phyloP scores from a whole-genome alignment of 2,888 invertebrate genomes.

The Scelioninae gen. 1 region DNA sequence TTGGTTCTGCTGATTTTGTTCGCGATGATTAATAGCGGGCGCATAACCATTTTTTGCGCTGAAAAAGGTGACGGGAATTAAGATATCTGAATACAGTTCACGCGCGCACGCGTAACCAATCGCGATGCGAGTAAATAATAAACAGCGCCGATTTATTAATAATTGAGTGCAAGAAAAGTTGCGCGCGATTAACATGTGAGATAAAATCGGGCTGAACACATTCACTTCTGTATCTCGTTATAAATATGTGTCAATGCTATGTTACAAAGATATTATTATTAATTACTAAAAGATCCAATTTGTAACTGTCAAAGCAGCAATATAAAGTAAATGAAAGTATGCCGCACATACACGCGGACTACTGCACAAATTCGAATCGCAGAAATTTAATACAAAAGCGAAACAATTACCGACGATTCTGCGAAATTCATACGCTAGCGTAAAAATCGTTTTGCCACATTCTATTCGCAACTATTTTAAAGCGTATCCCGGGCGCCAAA shows the following conservation, averaged over 20 bases:
- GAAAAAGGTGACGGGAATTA: not conserved
- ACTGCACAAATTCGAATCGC: conserved; percentile 17
- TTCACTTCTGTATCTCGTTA: conserved; percentile 49
- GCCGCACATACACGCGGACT: not conserved
- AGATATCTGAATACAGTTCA: not conserved
- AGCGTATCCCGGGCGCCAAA: conserved; percentile 16
- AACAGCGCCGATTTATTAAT: conserved; percentile 25
- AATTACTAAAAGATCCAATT: conserved; percentile 48
- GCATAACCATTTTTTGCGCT: not conserved
- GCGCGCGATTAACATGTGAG: conserved; percentile 21
- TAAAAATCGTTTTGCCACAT: conserved; percentile 13
- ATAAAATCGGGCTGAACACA: conserved; percentile 35
- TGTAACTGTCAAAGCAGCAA: conserved; percentile 29
- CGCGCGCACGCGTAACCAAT: not conserved
- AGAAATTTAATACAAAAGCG: conserved; percentile 12
- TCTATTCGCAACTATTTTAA: conserved; percentile 10
- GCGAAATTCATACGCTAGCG: conserved; percentile 6
- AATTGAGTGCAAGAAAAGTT: conserved; percentile 33
- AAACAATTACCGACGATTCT: conserved; percentile 34
- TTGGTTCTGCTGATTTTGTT: conserved; percentile 28
- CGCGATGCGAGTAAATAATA: conserved; percentile 2
- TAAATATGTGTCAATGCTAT: conserved; percentile 63
- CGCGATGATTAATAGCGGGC: conserved; percentile 28
- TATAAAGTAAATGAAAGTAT: not conserved
- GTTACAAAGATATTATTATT: conserved; percentile 44